Evolutionary conservation across 2,113 vertebrate species (phyloP).

Genomic region (Aviceda subcristata): DNA sequence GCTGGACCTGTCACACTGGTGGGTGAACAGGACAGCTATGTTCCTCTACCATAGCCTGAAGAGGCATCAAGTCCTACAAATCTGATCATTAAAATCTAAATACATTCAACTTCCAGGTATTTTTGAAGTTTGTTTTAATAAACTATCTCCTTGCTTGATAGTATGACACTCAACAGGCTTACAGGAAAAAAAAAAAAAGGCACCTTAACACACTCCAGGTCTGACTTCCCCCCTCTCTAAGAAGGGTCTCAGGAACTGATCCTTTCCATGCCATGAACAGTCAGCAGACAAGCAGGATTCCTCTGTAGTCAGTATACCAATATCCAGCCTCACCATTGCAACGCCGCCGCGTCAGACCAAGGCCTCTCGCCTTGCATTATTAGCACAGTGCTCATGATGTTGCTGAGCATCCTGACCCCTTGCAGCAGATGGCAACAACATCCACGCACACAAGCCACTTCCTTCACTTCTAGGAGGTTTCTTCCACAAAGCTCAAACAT

Average conservation of each 20-base stretch:
- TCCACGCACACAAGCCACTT: not conserved
- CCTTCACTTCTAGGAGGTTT: not conserved
- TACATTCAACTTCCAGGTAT: not conserved
- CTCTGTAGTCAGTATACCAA: not conserved
- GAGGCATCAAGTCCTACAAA: not conserved
- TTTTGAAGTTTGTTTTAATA: not conserved
- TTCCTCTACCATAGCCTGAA: not conserved
- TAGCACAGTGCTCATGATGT: accelerated
- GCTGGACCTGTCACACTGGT: not conserved
- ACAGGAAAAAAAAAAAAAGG: not conserved
- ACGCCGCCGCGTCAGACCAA: not conserved
- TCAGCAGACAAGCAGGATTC: not conserved
- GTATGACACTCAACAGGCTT: not conserved
- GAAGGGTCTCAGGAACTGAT: not conserved
- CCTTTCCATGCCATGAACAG: not conserved
- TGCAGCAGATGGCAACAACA: not conserved
- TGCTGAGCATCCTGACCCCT: not conserved
- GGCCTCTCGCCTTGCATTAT: not conserved
- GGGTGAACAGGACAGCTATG: not conserved
- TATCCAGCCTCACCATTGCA: not conserved
- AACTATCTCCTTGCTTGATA: not conserved
- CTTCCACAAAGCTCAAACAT: not conserved
- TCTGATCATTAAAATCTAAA: not conserved
- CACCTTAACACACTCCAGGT: not conserved
- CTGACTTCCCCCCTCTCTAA: not conserved